These are phyloP conservation scores for Scaptomyza parva DNA, from an alignment of 2,888 invertebrate species.

Conservation along the genomic window DNA sequence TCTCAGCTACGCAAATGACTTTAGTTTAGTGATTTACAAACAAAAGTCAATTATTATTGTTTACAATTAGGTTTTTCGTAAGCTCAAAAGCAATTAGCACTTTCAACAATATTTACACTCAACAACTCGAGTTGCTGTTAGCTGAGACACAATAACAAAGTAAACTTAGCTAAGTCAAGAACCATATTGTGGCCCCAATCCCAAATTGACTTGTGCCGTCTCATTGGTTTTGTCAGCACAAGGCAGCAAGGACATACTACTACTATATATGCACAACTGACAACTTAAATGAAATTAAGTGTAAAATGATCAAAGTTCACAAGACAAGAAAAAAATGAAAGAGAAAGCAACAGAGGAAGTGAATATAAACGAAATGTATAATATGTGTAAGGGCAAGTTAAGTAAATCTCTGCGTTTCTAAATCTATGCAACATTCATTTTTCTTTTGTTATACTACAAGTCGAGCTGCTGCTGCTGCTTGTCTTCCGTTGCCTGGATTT, in stretches of 20 bases:
- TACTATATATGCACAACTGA: slow-evolving; percentile 16
- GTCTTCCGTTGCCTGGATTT: slow-evolving; percentile 46
- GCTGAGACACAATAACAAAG: slow-evolving; percentile 28
- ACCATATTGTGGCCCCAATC: slow-evolving; percentile 10
- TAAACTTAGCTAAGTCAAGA: slow-evolving; percentile 43
- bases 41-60: too few relatives aligned
- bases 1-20: not conserved
- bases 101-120: slow-evolving; percentile 14
- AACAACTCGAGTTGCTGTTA: slow-evolving; percentile 23
- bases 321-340: slow-evolving; percentile 3
- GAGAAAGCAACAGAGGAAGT: slow-evolving; percentile 10
- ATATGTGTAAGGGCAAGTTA: slow-evolving; percentile 33
- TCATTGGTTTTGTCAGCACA: slow-evolving; percentile 26
- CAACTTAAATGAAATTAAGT: slow-evolving; percentile 69
- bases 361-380: slow-evolving; percentile 16
- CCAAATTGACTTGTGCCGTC: slow-evolving; percentile 46
- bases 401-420: slow-evolving; percentile 62
- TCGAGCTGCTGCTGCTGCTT: not conserved
- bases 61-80: not conserved
- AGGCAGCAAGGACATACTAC: not conserved
- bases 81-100: slow-evolving; percentile 39
- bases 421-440: slow-evolving; percentile 76
- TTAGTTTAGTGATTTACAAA: too few relatives aligned
- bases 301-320: slow-evolving; percentile 69
- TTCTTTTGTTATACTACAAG: slow-evolving; percentile 55